Base-by-base conservation (phyloP, 2,888 invertebrate species). In the Andrena trimmerana region DNA sequence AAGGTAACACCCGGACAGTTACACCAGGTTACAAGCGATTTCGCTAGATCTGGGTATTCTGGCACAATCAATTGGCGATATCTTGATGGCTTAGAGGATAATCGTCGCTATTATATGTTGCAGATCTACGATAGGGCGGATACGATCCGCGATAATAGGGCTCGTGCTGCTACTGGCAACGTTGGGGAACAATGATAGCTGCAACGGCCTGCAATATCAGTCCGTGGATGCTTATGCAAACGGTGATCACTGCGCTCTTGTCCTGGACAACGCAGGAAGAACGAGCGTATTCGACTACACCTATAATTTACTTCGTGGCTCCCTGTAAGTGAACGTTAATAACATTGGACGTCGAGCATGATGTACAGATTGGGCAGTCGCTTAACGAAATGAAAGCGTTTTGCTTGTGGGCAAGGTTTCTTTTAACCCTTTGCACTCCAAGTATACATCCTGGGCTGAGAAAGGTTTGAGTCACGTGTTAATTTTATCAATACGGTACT, bases 261-360 rank as follows among this genome's bases (percentile, higher is more conserved):
- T 97, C 90, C 95, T 98, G 84, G 95, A 96, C 84, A 97, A 97
- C 13, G 97, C 97, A 0, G 97, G 97, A 76, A 96, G 97, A 90
- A 97, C 97, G 86, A 97, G 97, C 78, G 96, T 96, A 20, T 98
- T 97, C 91, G 98, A 98, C 94, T 98, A 98, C 94, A 97, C 97
- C 91, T 96, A 97, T 90, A 98, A 98, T 94, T 95, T 98, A 82
- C 96, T 98, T 67, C 96, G 97, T 90, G 97, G 97, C 86, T 96
- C 96, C 90, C 95, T 96, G 97, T 98, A 95, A 97, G 97, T 97
- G 94, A 83, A 63, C 20, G 42, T 42, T 74, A 71, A 73, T 31
- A 66, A 29, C 31, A 62, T 66, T 52, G 13, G 29, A 60, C 60
- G 16, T 65, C 27, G 50, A 42, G 16, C 42, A 63, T 24, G 63